phyloP scores from a whole-genome alignment of 1,140 invertebrate species.

The Tenebrio molitor region DNA sequence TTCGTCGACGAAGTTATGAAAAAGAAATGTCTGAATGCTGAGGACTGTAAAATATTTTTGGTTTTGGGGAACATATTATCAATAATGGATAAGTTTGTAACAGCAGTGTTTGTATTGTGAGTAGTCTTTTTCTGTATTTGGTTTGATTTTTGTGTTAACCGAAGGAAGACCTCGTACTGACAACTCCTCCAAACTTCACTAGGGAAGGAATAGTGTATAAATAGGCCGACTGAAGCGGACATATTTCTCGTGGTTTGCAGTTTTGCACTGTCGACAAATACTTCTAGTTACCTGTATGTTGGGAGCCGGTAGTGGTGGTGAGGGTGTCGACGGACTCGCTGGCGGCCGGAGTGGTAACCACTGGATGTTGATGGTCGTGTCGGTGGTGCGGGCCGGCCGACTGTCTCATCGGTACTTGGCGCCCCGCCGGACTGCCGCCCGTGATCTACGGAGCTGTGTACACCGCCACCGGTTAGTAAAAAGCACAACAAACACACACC shows the following conservation, averaged over 20 bases:
- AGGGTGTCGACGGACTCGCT: conserved; percentile 62
- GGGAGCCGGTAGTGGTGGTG: conserved; percentile 61
- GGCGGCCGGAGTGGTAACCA: conserved; percentile 47
- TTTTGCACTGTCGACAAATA: background rate
- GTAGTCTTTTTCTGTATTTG: background rate
- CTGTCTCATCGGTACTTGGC: conserved; percentile 54
- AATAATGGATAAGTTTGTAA: too few relatives aligned
- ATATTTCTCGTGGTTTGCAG: too few relatives aligned
- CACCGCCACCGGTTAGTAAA: conserved; percentile 51
- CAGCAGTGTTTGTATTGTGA: background rate
- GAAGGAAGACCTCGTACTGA: background rate
- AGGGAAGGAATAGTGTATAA: background rate
- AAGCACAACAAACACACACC: conserved; percentile 18
- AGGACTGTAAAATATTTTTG: too few relatives aligned
- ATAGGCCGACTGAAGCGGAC: too few relatives aligned
- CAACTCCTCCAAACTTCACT: conserved; percentile 16
- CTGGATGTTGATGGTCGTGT: conserved; percentile 52
- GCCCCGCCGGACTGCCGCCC: conserved; percentile 47
- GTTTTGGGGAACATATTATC: too few relatives aligned
- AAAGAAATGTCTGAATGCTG: too few relatives aligned
- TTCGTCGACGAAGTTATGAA: too few relatives aligned
- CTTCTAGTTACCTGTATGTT: conserved; percentile 61
- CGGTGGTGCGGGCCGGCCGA: conserved; percentile 54
- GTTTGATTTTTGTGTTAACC: background rate
- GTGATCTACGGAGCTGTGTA: conserved; percentile 45